Conservation (phyloP, 2,113 vertebrate genomes). For the Lepidothrix coronata region DNA sequence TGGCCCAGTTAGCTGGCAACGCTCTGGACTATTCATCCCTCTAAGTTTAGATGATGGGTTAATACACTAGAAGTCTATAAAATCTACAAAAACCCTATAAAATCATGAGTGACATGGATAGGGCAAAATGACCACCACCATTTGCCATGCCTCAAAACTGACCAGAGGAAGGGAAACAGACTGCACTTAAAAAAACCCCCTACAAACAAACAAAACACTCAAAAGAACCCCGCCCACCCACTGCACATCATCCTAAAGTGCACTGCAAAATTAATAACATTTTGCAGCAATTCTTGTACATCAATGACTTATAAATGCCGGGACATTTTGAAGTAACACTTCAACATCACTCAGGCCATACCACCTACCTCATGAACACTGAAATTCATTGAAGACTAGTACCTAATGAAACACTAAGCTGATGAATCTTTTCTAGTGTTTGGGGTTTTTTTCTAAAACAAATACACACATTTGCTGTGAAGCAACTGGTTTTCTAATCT, state of each 20-base stretch:
- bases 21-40: background rate
- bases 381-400: background rate
- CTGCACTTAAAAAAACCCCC: background rate
- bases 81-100: background rate
- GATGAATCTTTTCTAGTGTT: background rate
- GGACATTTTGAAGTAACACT: background rate
- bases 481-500: conserved; percentile 23
- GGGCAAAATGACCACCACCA: background rate
- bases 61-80: background rate
- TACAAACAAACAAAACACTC: background rate
- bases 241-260: background rate
- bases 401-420: background rate
- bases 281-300: background rate
- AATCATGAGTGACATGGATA: background rate
- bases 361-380: background rate
- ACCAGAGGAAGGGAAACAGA: background rate
- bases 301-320: background rate
- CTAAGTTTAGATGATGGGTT: background rate
- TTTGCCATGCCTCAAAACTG: background rate
- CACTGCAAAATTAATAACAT: background rate
- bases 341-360: background rate
- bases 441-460: background rate
- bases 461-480: background rate
- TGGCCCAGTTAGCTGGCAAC: background rate
- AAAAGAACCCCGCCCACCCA: background rate